Evolutionary conservation across 2,888 invertebrate genomes (phyloP), one percentile per base, ranked within the genome.

Genomic region (Isotomurus palustris): DNA sequence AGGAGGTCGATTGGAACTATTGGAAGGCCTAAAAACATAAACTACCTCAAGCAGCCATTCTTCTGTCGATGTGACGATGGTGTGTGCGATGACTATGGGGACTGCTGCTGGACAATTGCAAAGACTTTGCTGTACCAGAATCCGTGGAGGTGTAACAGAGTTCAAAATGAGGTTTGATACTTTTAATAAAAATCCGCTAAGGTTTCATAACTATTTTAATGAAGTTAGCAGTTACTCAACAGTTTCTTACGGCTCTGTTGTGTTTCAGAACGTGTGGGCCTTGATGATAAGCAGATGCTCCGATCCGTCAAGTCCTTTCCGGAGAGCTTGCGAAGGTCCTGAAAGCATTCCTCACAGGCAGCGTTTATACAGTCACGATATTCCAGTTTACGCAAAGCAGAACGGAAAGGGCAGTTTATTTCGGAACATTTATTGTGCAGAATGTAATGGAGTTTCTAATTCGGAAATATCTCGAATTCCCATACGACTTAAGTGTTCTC

Each of bases 361-460:
- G 5, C 8, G 1, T 32, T 64, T 52, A 28, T 71, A 70, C 58
- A n/a, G 58, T 14, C 53, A 71, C 12, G 73, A 73, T 49, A 56
- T 73, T 41, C 72, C 72, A 3, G 72, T 72, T 3, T 56, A 71
- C 36, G n/a, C n/a, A n/a, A n/a, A n/a, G n/a, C 66, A 68, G 14
- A 52, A 59, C 5, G 28, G 12, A 10, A 67, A 67, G 12, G 61
- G 64, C 14, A 56, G 63, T 12, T 62, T 72, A n/a, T 74, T 72
- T 48, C 56, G 61, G 12, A 74, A 72, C 51, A 64, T 72, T 1
- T 73, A 67, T 60, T 74, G 74, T 44, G 72, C 73, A 4, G 44
- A 60, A 2, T 74, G 74, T 45, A 67, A 73, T 48, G 59, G 60
- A 3, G 66, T 72, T 17, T 19, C 21, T 2, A 41, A 41, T 2